Base-by-base conservation (phyloP, 2,888 invertebrate genomes). In the Ommatoiulus sabulosus region DNA sequence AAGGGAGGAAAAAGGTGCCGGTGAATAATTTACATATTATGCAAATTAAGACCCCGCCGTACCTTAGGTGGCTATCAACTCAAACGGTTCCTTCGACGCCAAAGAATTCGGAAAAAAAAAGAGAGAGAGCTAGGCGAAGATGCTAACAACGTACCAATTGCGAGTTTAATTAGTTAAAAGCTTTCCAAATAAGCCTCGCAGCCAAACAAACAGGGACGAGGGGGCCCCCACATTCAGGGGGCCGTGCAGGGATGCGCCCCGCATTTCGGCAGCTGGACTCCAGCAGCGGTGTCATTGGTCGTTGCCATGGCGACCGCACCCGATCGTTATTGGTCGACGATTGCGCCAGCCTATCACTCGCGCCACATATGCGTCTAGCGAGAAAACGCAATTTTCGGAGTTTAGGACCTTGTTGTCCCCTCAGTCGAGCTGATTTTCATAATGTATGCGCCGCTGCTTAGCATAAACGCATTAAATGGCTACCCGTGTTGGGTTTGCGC, bases 101-200 rank as follows among this genome's bases (percentile, higher is more conserved):
- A 48, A 48, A 48, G 12, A 12, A 12, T 10, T 48, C 8, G 48
- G 7, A 48, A 48, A 48, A 12, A 3, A 48, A 12, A 48, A 48
- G 3, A 48, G 1, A 48, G 12, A 12, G 17, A 52, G 80, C 35
- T 80, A 80, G 35, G 10, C 24, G 80, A 80, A 80, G 80, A 80
- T 80, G 80, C 80, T 80, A 80, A 80, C 80, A 80, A 80, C 80
- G 80, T 24, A 80, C 80, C 80, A 80, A 80, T 80, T 80, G 80
- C 80, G 80, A 80, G 80, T 80, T 80, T 80, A 80, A 80, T 80
- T 80, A 80, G 80, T 80, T 80, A 80, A 80, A 80, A 80, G 80
- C 80, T 80, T 80, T 35, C 35, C 80, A 80, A 80, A 80, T 80
- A 80, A 80, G 80, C 80, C 80, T 80, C 12, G 35, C 80, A 24